phyloP scores from a whole-genome alignment of 2,888 invertebrate genomes.

The Brachyptera risi region DNA sequence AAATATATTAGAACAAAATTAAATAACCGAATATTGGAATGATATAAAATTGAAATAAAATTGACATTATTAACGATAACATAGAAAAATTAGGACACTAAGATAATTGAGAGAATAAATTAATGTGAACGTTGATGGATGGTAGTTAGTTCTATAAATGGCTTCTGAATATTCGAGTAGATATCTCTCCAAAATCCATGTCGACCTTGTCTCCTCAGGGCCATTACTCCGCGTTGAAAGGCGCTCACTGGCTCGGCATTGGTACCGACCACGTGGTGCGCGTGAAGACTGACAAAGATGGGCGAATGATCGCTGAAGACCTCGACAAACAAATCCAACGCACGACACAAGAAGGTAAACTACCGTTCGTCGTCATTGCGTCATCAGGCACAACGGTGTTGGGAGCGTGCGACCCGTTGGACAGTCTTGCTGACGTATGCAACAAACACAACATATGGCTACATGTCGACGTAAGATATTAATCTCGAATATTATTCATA shows the following conservation, averaged over 20 bases:
- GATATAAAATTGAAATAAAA: too few relatives aligned
- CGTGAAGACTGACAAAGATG: conserved; percentile 62
- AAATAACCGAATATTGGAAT: too few relatives aligned
- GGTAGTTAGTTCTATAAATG: too few relatives aligned
- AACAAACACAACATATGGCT: conserved; percentile 67
- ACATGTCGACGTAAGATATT: conserved; percentile 77
- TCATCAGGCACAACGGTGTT: conserved; percentile 79
- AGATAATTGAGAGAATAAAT: too few relatives aligned
- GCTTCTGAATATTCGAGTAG: too few relatives aligned
- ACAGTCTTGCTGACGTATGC: conserved; percentile 64
- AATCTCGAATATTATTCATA: too few relatives aligned
- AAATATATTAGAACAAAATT: too few relatives aligned
- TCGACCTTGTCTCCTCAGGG: conserved; percentile 45
- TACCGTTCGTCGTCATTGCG: conserved; percentile 68
- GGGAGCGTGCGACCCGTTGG: conserved; percentile 75
- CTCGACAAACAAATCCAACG: conserved; percentile 55
- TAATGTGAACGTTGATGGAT: too few relatives aligned
- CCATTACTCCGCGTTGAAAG: conserved; percentile 80
- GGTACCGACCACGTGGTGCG: conserved; percentile 67
- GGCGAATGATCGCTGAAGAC: conserved; percentile 62
- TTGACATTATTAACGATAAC: too few relatives aligned
- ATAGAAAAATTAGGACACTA: too few relatives aligned
- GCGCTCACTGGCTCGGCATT: conserved; percentile 78
- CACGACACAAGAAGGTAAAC: conserved; percentile 47
- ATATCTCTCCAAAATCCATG: neutral